Evolutionary conservation across 1,140 invertebrate species (phyloP).

Genomic region (Parasteatoda tepidariorum): DNA sequence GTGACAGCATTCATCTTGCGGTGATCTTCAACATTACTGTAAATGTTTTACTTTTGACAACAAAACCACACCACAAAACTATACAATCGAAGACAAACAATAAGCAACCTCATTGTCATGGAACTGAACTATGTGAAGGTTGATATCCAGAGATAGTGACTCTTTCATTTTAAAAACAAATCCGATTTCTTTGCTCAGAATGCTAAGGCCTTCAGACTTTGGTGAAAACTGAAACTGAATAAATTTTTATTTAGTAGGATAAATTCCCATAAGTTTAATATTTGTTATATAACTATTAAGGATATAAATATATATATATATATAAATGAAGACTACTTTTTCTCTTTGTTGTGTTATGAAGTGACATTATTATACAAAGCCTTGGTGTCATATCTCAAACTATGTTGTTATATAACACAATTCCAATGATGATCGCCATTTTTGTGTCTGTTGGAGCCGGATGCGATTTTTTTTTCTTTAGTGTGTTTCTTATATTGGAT

Average conservation of each 20-base stretch:
- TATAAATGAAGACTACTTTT: neutral
- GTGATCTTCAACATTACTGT: slow-evolving; percentile 6
- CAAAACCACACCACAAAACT: neutral
- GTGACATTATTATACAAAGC: slow-evolving; percentile 30
- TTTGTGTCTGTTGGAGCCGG: neutral
- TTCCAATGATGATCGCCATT: neutral
- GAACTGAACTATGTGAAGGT: neutral
- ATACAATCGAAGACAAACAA: slow-evolving; percentile 1
- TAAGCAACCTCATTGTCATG: neutral
- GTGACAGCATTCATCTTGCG: neutral
- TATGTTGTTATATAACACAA: neutral
- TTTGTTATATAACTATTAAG: slow-evolving; percentile 14
- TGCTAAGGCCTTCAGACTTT: slow-evolving; percentile 27
- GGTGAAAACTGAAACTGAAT: neutral
- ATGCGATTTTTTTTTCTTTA: neutral
- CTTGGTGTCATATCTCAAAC: slow-evolving; percentile 34
- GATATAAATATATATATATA: slow-evolving; percentile 24
- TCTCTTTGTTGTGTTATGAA: slow-evolving; percentile 23
- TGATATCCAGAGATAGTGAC: neutral
- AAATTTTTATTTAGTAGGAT: neutral
- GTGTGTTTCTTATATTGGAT: slow-evolving; percentile 4
- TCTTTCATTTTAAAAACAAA: neutral
- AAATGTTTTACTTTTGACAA: neutral
- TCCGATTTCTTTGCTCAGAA: slow-evolving; percentile 51
- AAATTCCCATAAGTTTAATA: neutral